A percentile compares a stretch with the other conserved stretches of the same genome.
Evolutionary conservation across 1,140 invertebrate genomes (phyloP).

Genomic region (Atta colombica): DNA sequence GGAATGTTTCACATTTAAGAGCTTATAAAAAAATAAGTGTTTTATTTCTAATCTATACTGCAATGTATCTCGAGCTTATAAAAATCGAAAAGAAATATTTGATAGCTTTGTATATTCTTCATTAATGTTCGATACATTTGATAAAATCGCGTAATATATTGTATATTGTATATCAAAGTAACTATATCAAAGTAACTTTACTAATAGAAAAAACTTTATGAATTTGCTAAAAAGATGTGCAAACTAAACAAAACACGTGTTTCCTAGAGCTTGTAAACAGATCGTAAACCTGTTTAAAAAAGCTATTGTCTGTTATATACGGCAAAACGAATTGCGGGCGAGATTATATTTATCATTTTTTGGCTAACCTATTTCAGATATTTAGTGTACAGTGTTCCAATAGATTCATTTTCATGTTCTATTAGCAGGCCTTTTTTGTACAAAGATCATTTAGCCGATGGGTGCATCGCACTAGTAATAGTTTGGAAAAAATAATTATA

Average conservation of each 20-base stretch:
- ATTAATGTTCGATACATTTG: not conserved
- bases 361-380: slow-evolving; percentile 20
- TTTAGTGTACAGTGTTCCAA: not conserved
- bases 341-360: not conserved
- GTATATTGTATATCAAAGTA: not conserved
- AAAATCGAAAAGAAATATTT: not conserved
- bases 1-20: not conserved
- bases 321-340: not conserved
- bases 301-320: not conserved
- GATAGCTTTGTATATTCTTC: not conserved
- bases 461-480: not conserved
- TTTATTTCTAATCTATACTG: not conserved
- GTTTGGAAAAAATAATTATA: not conserved
- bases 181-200: not conserved
- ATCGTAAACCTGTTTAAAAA: not conserved
- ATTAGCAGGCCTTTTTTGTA: slow-evolving; percentile 9
- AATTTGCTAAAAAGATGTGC: not conserved
- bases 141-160: not conserved
- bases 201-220: not conserved
- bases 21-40: not conserved
- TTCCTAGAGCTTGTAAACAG: not conserved
- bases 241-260: not conserved
- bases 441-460: slow-evolving; percentile 16
- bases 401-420: not conserved
- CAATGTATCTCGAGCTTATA: not conserved